These are phyloP conservation scores for Atherinomorus stipes DNA, from an alignment of 2,113 vertebrate species.

Conservation along the genomic window DNA sequence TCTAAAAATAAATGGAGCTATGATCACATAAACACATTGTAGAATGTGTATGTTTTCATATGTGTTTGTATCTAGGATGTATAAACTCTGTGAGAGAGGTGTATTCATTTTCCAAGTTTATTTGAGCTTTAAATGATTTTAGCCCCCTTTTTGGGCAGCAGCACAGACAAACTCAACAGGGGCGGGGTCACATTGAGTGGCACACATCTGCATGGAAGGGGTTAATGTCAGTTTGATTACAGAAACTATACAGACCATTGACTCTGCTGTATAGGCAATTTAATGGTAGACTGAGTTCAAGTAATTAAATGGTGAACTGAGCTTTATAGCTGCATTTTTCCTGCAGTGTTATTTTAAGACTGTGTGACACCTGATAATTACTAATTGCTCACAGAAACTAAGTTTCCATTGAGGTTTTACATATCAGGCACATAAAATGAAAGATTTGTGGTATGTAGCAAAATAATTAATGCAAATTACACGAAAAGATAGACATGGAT, in stretches of 20 bases:
- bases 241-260: constrained; percentile 31
- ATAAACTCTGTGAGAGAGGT: constrained; percentile 25
- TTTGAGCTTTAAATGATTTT: constrained; percentile 64
- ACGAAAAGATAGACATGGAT: no score
- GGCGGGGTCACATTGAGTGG: constrained; percentile 17
- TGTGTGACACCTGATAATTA: constrained; percentile 35
- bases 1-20: constrained; percentile 82
- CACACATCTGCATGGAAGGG: constrained; percentile 15
- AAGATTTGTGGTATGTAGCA: neutral
- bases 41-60: constrained; percentile 6
- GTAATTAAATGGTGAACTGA: constrained; percentile 57
- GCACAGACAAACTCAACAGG: constrained; percentile 4
- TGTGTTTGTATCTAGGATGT: constrained; percentile 24
- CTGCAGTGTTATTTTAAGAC: constrained; percentile 27
- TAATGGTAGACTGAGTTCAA: constrained; percentile 52
- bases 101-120: constrained; percentile 51
- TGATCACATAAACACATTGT: constrained; percentile 59
- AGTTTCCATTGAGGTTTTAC: neutral
- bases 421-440: neutral
- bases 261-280: constrained; percentile 49
- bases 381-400: constrained; percentile 26
- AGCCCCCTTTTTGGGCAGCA: neutral
- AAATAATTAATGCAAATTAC: neutral
- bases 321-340: constrained; percentile 31
- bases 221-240: constrained; percentile 37